Evolutionary conservation across 2,797 vertebrate genomes (phyloP).

Genomic region (Falco cherrug): DNA sequence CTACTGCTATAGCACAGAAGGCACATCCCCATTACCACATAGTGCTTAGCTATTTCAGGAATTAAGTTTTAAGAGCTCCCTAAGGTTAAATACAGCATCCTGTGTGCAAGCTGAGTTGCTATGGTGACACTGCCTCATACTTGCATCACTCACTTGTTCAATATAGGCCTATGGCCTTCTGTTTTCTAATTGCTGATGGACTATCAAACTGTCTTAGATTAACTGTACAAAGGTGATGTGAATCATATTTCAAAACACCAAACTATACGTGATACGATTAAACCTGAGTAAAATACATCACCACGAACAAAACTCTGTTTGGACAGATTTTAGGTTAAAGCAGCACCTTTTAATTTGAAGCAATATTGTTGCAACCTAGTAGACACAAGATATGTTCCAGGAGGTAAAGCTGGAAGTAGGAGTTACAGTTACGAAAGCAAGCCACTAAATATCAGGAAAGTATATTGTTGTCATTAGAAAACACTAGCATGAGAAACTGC

Average conservation of each 20-base stretch:
- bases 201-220: conserved; percentile 36
- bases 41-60: conserved; percentile 54
- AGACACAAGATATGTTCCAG: not conserved
- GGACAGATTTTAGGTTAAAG: not conserved
- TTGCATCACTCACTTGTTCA: conserved; percentile 50
- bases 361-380: not conserved
- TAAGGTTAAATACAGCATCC: conserved; percentile 63
- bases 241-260: not conserved
- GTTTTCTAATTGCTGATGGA: conserved; percentile 46
- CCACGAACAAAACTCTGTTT: not conserved
- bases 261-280: not conserved
- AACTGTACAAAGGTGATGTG: conserved; percentile 14
- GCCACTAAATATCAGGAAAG: not conserved
- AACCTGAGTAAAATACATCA: conserved; percentile 2
- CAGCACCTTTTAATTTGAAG: not conserved
- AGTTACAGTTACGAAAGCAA: not conserved
- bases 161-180: conserved; percentile 27
- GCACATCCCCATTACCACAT: not conserved
- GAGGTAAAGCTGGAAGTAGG: not conserved
- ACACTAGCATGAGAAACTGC: not conserved
- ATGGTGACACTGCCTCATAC: conserved; percentile 41
- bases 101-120: conserved; percentile 57
- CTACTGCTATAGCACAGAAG: not conserved
- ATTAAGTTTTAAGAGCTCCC: conserved; percentile 54
- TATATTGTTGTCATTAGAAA: not conserved